Percentiles rank a stretch among this genome's conserved stretches.
Conservation (phyloP, 2,797 vertebrate genomes). For the Otus scops region DNA sequence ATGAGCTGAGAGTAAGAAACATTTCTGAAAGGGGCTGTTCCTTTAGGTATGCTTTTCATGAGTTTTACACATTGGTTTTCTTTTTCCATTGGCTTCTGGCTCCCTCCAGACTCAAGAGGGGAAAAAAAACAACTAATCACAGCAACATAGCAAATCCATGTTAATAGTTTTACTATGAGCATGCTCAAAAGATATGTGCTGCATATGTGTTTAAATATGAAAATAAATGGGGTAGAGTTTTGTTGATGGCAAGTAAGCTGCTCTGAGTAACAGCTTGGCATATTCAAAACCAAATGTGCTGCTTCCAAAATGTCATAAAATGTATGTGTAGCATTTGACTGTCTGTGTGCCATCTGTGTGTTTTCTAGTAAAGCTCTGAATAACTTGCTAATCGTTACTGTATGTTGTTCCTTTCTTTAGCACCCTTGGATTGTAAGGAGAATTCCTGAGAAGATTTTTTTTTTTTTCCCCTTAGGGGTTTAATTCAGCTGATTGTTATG, state of each 20-base stretch:
- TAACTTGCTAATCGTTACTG: background rate
- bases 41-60: background rate
- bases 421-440: background rate
- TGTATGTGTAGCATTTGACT: constrained; percentile 33
- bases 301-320: constrained; percentile 76
- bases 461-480: background rate
- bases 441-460: background rate
- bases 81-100: background rate
- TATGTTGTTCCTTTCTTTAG: constrained; percentile 41
- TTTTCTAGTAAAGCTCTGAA: constrained; percentile 40
- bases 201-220: background rate
- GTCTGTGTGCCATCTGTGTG: constrained; percentile 66
- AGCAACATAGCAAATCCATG: constrained; percentile 71
- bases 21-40: background rate
- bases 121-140: constrained; percentile 14
- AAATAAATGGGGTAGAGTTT: background rate
- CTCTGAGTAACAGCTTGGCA: constrained; percentile 34
- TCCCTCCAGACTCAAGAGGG: background rate
- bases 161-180: constrained; percentile 75
- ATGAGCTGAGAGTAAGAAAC: background rate
- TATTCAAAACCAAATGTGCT: constrained; percentile 55
- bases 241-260: background rate
- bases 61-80: background rate
- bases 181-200: background rate
- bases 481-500: background rate